phyloP scores from a whole-genome alignment of 2,113 vertebrate genomes.

The Grammomys surdaster region DNA sequence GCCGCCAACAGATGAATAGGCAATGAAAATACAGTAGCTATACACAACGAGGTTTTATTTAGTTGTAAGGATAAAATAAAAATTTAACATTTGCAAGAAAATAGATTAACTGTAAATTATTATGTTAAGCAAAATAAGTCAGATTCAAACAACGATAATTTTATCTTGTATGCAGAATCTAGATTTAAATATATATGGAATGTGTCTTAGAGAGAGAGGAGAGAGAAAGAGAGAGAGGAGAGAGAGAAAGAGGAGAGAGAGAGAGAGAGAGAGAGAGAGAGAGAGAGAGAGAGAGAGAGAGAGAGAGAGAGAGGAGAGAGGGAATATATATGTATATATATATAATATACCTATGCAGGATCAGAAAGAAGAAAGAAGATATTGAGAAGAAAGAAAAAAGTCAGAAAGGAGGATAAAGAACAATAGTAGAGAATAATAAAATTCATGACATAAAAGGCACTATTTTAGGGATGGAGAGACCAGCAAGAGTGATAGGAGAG shows the following conservation, averaged over 20 bases:
- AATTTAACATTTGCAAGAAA: background rate
- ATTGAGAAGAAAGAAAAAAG: background rate
- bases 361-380: background rate
- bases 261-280: too few relatives aligned
- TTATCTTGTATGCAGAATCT: background rate
- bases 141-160: background rate
- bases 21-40: background rate
- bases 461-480: background rate
- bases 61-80: background rate
- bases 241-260: too few relatives aligned
- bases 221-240: too few relatives aligned
- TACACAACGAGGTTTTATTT: background rate
- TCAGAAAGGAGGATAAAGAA: background rate
- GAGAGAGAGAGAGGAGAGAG: too few relatives aligned
- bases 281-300: too few relatives aligned
- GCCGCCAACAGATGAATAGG: background rate
- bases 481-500: too few relatives aligned
- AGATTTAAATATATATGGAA: background rate
- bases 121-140: background rate
- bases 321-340: background rate
- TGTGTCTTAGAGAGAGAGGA: background rate
- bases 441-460: background rate
- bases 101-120: background rate
- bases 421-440: background rate
- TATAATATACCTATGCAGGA: background rate